A percentile compares a stretch with the other conserved stretches of the same genome.
Conservation (phyloP, 2,888 invertebrate genomes). For the Pelosia muscerda region DNA sequence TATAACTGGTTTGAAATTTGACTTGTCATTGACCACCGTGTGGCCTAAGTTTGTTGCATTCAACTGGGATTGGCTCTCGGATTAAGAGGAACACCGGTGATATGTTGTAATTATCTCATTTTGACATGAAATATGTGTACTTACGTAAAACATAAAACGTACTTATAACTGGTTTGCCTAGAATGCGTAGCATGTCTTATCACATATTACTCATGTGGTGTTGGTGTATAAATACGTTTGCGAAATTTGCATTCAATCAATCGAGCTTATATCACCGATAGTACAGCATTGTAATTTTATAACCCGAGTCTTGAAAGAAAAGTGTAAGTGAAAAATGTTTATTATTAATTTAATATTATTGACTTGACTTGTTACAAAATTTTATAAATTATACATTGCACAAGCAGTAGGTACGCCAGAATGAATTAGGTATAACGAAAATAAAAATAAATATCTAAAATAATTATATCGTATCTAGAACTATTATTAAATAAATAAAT, state of each 20-base stretch:
- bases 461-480: too few relatives aligned
- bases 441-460: too few relatives aligned
- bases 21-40: too few relatives aligned
- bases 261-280: slow-evolving; percentile 34
- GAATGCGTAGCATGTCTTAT: slow-evolving; percentile 40
- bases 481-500: too few relatives aligned
- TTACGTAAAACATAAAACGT: background rate
- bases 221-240: slow-evolving; percentile 43
- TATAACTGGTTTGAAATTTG: slow-evolving; percentile 17
- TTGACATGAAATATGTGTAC: background rate
- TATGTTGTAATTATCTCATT: background rate
- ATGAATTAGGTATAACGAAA: too few relatives aligned
- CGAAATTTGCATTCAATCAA: slow-evolving; percentile 44
- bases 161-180: slow-evolving; percentile 20
- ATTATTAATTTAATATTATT: background rate
- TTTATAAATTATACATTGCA: too few relatives aligned
- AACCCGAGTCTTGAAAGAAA: background rate
- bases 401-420: too few relatives aligned
- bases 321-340: slow-evolving; percentile 14
- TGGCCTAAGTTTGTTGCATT: too few relatives aligned
- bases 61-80: too few relatives aligned
- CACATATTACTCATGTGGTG: slow-evolving; percentile 31
- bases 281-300: background rate
- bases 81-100: background rate
- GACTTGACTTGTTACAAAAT: background rate